phyloP scores from a whole-genome alignment of 2,888 invertebrate species.

The Mythimna albipuncta region DNA sequence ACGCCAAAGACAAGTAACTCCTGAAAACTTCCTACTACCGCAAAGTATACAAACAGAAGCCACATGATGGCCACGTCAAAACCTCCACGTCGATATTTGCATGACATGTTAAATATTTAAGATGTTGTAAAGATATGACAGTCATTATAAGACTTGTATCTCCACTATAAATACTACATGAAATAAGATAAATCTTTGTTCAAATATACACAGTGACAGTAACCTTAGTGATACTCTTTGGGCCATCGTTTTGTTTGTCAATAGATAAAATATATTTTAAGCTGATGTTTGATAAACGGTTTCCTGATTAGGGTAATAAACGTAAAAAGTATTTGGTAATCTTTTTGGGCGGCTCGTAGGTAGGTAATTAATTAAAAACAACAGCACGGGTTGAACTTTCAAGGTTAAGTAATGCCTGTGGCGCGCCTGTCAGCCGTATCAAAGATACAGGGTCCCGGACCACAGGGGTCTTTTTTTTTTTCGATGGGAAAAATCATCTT shows the following conservation, averaged over 20 bases:
- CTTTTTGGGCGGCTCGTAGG: background rate
- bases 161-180: conserved; percentile 27
- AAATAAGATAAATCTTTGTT: conserved; percentile 24
- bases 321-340: conserved; percentile 1
- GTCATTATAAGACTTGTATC: conserved; percentile 19
- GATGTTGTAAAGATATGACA: conserved; percentile 22
- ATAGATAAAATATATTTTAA: conserved; percentile 28
- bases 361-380: no score
- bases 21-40: background rate
- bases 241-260: background rate
- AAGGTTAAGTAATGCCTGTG: no score
- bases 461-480: no score
- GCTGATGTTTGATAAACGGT: conserved; percentile 18
- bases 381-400: no score
- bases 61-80: conserved; percentile 29
- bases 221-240: conserved; percentile 38
- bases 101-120: conserved; percentile 43
- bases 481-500: no score
- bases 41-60: background rate
- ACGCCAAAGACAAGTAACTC: background rate
- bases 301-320: conserved; percentile 26
- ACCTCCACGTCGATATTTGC: conserved; percentile 44
- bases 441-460: no score
- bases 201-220: conserved; percentile 32
- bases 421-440: no score